A percentile compares a stretch with the other conserved stretches of the same genome.
Conservation (phyloP, 1,140 invertebrate species). For the Zaprionus camerounensis region DNA sequence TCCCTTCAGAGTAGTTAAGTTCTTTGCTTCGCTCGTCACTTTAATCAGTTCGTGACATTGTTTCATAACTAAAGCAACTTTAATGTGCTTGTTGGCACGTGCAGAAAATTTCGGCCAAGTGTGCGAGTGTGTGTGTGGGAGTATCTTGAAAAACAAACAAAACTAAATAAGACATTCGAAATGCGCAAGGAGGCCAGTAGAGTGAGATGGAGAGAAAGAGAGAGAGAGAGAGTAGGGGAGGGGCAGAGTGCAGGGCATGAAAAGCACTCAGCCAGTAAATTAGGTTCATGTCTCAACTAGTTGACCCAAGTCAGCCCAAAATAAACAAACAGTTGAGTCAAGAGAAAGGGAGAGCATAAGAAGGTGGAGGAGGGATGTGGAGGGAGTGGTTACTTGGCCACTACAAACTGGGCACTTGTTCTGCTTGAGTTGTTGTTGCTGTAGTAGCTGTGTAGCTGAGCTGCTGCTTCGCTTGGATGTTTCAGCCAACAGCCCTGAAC, state of each 20-base stretch:
- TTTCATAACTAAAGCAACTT: constrained; percentile 25
- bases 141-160: constrained; percentile 48
- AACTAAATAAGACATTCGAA: constrained; percentile 76
- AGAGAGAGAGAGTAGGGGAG: not conserved
- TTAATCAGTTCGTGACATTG: constrained; percentile 9
- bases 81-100: constrained; percentile 46
- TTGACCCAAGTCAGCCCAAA: constrained; percentile 75
- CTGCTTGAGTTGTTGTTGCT: constrained; percentile 66
- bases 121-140: constrained; percentile 9
- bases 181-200: constrained; percentile 20
- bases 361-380: not conserved
- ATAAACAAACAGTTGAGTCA: constrained; percentile 63
- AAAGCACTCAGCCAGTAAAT: constrained; percentile 80
- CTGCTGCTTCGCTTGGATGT: constrained; percentile 26
- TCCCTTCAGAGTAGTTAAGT: not conserved
- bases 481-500: constrained; percentile 73
- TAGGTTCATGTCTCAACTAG: constrained; percentile 81
- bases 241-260: constrained; percentile 50
- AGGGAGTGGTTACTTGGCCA: constrained; percentile 36
- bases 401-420: constrained; percentile 70
- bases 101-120: constrained; percentile 43
- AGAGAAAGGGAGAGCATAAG: constrained; percentile 1
- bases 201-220: no score
- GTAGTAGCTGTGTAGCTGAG: constrained; percentile 17
- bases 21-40: constrained; percentile 4